Evolutionary conservation across 2,113 vertebrate species (phyloP).

Genomic region (Rhinichthys klamathensis): DNA sequence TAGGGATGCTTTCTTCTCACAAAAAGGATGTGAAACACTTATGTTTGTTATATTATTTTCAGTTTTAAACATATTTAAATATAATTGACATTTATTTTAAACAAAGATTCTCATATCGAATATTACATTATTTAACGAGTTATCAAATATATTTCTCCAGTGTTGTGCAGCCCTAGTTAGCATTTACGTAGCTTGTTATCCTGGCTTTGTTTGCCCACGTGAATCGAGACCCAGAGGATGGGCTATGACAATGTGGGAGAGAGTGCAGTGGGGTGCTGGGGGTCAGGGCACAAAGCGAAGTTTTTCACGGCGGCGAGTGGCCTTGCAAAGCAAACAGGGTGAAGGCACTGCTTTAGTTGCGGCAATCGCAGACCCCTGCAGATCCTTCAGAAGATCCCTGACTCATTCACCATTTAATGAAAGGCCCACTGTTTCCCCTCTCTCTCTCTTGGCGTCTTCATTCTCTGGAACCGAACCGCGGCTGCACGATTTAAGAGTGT

Average conservation of each 20-base stretch:
- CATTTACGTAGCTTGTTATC: constrained; percentile 10
- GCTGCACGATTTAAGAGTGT: constrained; percentile 31
- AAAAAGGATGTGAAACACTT: no score
- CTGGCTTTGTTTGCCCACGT: constrained; percentile 59
- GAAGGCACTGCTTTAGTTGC: constrained; percentile 13
- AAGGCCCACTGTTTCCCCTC: constrained; percentile 37
- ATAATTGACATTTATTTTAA: no score
- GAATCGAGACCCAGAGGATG: constrained; percentile 55
- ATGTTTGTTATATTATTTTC: no score
- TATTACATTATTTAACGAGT: no score
- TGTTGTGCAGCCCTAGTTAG: neutral
- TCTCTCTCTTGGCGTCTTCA: neutral
- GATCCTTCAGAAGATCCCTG: constrained; percentile 57
- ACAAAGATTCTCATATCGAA: no score
- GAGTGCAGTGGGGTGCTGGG: constrained; percentile 47
- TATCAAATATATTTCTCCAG: no score
- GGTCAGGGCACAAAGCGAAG: constrained; percentile 53
- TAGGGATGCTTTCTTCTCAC: no score
- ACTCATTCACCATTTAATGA: constrained; percentile 45
- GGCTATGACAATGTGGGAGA: constrained; percentile 31
- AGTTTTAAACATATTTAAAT: no score
- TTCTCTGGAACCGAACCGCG: neutral
- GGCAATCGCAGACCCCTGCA: constrained; percentile 26
- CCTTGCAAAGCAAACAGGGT: constrained; percentile 49
- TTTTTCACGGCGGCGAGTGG: constrained; percentile 32